These are phyloP conservation scores for Mesochorus sp. DNA, from an alignment of 2,888 invertebrate species.

Conservation along the genomic window DNA sequence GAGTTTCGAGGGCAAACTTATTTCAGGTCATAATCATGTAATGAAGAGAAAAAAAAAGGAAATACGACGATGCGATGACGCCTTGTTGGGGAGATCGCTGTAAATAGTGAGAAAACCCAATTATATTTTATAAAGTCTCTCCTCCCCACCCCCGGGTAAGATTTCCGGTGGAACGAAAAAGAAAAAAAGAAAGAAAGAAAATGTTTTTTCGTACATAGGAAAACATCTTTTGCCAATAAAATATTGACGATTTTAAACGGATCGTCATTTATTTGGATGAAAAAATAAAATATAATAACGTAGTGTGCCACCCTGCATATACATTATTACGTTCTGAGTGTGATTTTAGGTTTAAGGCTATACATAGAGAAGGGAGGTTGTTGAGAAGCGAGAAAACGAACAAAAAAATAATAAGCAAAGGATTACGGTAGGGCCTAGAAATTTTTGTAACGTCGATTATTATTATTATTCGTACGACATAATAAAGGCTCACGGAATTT, in stretches of 20 bases:
- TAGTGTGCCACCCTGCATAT: constrained; percentile 25
- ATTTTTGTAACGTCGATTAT: constrained; percentile 42
- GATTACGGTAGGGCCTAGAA: constrained; percentile 57
- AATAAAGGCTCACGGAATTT: constrained; percentile 24
- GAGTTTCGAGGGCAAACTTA: constrained; percentile 19
- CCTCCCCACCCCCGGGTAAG: too few species aligned
- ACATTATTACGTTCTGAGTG: constrained; percentile 76
- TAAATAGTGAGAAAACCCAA: constrained; percentile 53
- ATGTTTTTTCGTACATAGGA: not conserved
- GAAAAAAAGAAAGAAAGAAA: too few species aligned
- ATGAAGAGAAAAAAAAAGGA: constrained; percentile 3
- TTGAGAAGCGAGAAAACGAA: not conserved
- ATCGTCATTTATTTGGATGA: constrained; percentile 18
- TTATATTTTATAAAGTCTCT: constrained; percentile 43
- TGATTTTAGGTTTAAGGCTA: constrained; percentile 76
- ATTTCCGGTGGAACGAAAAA: not conserved
- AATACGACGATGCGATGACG: constrained; percentile 11
- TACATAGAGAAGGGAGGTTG: not conserved
- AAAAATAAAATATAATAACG: constrained; percentile 7
- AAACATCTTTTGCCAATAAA: not conserved
- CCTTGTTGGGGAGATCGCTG: constrained; percentile 47
- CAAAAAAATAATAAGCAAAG: not conserved
- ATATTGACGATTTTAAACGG: not conserved
- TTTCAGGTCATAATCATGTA: constrained; percentile 4
- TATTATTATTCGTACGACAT: constrained; percentile 21